phyloP scores from a whole-genome alignment of 2,113 vertebrate genomes.

The Triplophysa tibetana region DNA sequence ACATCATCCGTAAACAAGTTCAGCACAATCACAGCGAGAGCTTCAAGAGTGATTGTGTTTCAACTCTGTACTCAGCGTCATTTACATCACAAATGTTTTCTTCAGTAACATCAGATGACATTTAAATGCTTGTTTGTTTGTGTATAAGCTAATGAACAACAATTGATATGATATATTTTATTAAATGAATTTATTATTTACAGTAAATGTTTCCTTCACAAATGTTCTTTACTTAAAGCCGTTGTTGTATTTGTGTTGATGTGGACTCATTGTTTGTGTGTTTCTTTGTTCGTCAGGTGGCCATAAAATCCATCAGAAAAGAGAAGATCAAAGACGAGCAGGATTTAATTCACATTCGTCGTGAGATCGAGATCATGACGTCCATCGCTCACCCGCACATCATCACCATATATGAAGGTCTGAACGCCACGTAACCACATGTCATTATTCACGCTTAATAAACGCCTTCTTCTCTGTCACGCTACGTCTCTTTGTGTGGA shows the following conservation, averaged over 20 bases:
- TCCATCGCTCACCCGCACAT: slow-evolving; percentile 95
- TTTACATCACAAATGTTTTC: neutral
- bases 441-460: neutral
- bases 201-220: too few relatives aligned
- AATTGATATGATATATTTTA: too few relatives aligned
- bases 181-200: too few relatives aligned
- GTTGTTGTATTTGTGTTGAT: neutral
- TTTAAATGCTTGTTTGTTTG: too few relatives aligned
- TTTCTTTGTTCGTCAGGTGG: slow-evolving; percentile 77
- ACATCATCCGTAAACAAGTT: neutral
- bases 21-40: neutral
- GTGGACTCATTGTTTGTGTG: neutral
- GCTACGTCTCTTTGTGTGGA: slow-evolving; percentile 61
- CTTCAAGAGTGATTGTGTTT: neutral
- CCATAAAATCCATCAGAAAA: slow-evolving; percentile 95
- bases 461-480: slow-evolving; percentile 52
- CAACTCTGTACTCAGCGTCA: neutral
- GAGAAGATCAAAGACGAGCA: slow-evolving; percentile 95
- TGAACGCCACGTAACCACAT: neutral
- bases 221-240: too few relatives aligned
- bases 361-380: slow-evolving; percentile 99
- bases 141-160: neutral
- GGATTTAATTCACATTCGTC: slow-evolving; percentile 90
- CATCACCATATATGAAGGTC: slow-evolving; percentile 95
- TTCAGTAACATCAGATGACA: too few relatives aligned